A percentile compares a stretch with the other conserved stretches of the same genome.
phyloP scores from a whole-genome alignment of 2,888 invertebrate genomes.

The Polyommatus iphigenia region DNA sequence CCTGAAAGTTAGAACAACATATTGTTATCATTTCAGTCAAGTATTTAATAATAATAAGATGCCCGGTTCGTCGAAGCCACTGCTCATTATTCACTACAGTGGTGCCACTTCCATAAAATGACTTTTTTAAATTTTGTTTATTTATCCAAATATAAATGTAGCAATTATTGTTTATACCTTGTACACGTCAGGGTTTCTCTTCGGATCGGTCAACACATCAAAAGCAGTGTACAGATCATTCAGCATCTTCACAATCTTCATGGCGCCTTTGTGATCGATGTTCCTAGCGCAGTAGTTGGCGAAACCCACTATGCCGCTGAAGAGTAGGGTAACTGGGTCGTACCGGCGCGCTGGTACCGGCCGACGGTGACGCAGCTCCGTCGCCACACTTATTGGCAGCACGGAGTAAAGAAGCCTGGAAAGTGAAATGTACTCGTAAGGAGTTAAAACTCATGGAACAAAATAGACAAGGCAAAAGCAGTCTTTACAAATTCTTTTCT shows the following conservation, averaged over 20 bases:
- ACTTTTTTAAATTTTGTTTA: too few species aligned
- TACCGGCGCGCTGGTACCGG: slow-evolving; percentile 94
- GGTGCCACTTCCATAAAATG: too few species aligned
- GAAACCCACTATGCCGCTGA: slow-evolving; percentile 95
- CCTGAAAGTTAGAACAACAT: slow-evolving; percentile 75
- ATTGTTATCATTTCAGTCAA: background rate
- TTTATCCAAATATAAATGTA: too few species aligned
- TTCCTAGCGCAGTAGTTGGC: slow-evolving; percentile 93
- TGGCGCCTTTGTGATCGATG: slow-evolving; percentile 95
- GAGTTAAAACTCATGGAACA: background rate
- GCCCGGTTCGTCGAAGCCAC: too few species aligned
- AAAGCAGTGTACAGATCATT: slow-evolving; percentile 96
- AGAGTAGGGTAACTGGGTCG: slow-evolving; percentile 94
- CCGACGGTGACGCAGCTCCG: slow-evolving; percentile 93
- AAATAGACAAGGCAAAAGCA: background rate
- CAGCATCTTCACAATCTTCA: slow-evolving; percentile 97
- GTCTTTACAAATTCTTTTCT: background rate
- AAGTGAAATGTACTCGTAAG: slow-evolving; percentile 8
- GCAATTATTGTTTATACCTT: slow-evolving; percentile 82
- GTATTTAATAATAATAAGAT: too few species aligned
- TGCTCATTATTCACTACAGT: too few species aligned
- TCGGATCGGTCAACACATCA: slow-evolving; percentile 95
- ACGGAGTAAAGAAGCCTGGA: slow-evolving; percentile 94
- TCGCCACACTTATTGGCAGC: slow-evolving; percentile 96
- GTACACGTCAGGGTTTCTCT: slow-evolving; percentile 95